A percentile compares a stretch with the other conserved stretches of the same genome.
Evolutionary conservation across 2,113 vertebrate genomes (phyloP).

Genomic region (Psammodynastes pulverulentus): DNA sequence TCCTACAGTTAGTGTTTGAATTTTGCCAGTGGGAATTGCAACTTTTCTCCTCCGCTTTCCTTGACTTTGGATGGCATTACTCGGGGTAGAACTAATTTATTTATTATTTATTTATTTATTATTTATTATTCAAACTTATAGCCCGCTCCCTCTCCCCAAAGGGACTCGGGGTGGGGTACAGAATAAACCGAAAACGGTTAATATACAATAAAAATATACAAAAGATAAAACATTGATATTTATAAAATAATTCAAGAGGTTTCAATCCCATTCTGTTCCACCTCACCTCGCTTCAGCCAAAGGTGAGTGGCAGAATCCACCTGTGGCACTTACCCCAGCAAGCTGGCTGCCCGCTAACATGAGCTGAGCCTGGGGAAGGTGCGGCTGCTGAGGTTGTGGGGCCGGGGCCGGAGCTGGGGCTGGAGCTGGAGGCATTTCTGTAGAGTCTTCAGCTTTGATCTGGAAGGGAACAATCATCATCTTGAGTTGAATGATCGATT

Average conservation of each 20-base stretch:
- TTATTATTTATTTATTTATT: too few relatives aligned
- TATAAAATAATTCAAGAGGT: not conserved
- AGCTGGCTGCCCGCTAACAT: slow-evolving; percentile 89
- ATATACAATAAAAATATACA: too few relatives aligned
- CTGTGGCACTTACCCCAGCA: slow-evolving; percentile 78
- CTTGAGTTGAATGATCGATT: not conserved
- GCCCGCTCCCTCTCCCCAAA: too few relatives aligned
- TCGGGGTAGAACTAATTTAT: too few relatives aligned
- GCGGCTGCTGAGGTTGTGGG: slow-evolving; percentile 74
- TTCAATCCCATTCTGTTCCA: not conserved
- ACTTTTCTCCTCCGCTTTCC: not conserved
- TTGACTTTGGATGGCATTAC: not conserved
- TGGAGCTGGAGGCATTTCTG: slow-evolving; percentile 77
- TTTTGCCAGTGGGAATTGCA: not conserved
- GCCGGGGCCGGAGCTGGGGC: slow-evolving; percentile 53
- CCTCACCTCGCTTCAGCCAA: not conserved
- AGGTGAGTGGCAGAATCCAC: not conserved
- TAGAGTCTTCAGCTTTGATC: slow-evolving; percentile 84
- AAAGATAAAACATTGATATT: too few relatives aligned
- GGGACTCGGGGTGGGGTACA: too few relatives aligned
- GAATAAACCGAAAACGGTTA: too few relatives aligned
- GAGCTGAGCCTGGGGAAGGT: slow-evolving; percentile 86
- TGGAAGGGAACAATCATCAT: slow-evolving; percentile 45
- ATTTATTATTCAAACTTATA: too few relatives aligned
- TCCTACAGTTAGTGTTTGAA: not conserved